phyloP scores from a whole-genome alignment of 1,140 invertebrate genomes.

The Microplitis mediator region DNA sequence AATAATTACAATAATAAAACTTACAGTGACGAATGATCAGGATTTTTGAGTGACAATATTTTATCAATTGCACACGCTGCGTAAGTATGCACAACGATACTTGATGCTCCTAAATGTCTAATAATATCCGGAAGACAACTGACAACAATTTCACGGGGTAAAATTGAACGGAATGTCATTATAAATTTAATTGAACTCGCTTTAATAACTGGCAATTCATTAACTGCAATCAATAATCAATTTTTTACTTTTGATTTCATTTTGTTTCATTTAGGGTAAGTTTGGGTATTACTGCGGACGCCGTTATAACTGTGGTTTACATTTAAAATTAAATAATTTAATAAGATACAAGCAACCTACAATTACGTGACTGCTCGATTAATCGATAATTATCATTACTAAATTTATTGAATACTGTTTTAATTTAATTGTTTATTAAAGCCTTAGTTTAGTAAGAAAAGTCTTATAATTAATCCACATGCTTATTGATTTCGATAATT shows the following conservation, averaged over 20 bases:
- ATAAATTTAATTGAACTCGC: slow-evolving; percentile 96
- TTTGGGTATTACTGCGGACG: too few relatives aligned
- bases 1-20: slow-evolving; percentile 30
- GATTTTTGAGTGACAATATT: slow-evolving; percentile 75
- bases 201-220: slow-evolving; percentile 88
- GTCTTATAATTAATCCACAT: too few relatives aligned
- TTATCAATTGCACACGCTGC: slow-evolving; percentile 91
- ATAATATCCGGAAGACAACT: slow-evolving; percentile 79
- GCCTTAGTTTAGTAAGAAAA: too few relatives aligned
- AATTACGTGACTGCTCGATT: too few relatives aligned
- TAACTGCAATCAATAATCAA: slow-evolving; percentile 66
- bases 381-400: too few relatives aligned
- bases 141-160: slow-evolving; percentile 79
- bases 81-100: slow-evolving; percentile 92
- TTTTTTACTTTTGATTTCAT: neutral
- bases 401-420: too few relatives aligned
- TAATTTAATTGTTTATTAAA: too few relatives aligned
- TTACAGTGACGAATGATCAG: slow-evolving; percentile 66
- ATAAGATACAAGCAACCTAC: too few relatives aligned
- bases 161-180: slow-evolving; percentile 91
- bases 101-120: slow-evolving; percentile 73
- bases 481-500: too few relatives aligned
- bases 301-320: too few relatives aligned
- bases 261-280: too few relatives aligned
- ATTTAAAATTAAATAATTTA: too few relatives aligned